Base-by-base conservation (phyloP, 2,797 vertebrate species). In the Gambelia wislizenii region DNA sequence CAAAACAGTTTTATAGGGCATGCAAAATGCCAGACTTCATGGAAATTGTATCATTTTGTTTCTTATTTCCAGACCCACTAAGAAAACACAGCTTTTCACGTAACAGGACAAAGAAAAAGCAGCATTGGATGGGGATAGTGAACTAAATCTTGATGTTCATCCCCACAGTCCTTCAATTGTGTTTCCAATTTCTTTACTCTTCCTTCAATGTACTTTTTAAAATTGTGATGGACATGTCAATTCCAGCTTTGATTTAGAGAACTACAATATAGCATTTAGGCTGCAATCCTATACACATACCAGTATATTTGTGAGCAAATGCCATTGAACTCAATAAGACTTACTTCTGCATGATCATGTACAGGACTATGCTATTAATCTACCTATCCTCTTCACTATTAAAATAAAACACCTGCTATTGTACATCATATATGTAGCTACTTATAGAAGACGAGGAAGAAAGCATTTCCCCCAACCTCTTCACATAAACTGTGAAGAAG, bases 341-440 rank as follows among this genome's bases (percentile, higher is more conserved):
- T 30, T 70, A 33, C 25, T 36, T 85, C 39, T 59, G 14, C 42
- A 42, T 82, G 47, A 49, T 25, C 6, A 16, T 74, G n/a, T n/a
- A 14, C n/a, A 85, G 9, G 27, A 70, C 49, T 82, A 44, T 59
- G 67, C 30, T 56, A 20, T 36, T 79, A n/a, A 36, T 70, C 76
- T 72, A 80, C 14, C 67, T 89, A 20, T 2, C 42, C 64, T 84
- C 49, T 61, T 52, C 52, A 39, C 20, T 3, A n/a, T 82, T 64
- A 89, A 86, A 67, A 83, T 74, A 61, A 75, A 83, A 33, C 70
- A 88, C 80, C 70, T 39, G 79, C 33, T 64, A 75, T 69, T 16
- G 25, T 47, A 18, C 18, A 39, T 72, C 36, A 52, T 75, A 67
- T 59, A 89, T 3, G 52, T 56, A 82, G 36, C 33, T 49, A 2